A percentile compares a stretch with the other conserved stretches of the same genome.
Evolutionary conservation across 2,888 invertebrate genomes (phyloP).

Genomic region (Cistogaster globosa): DNA sequence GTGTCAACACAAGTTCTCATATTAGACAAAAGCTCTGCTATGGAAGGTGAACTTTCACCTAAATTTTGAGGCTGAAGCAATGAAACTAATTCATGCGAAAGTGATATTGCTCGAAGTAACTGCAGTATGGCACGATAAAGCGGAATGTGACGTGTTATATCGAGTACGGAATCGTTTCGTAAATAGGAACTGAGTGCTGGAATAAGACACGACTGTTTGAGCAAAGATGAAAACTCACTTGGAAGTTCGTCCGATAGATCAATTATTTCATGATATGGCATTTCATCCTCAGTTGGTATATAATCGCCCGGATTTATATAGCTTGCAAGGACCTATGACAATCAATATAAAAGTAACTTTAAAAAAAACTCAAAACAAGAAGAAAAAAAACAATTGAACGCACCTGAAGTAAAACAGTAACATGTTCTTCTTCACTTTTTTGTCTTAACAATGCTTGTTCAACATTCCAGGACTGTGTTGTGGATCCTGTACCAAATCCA

Average conservation of each 20-base stretch:
- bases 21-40: conserved; percentile 90
- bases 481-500: conserved; percentile 97
- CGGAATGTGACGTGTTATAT: conserved; percentile 98
- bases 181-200: conserved; percentile 95
- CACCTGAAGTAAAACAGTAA: conserved; percentile 91
- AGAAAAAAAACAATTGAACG: not conserved
- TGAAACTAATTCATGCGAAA: conserved; percentile 85
- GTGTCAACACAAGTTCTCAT: conserved; percentile 97
- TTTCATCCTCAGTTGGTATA: conserved; percentile 82
- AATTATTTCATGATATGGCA: conserved; percentile 82
- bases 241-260: conserved; percentile 85
- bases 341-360: not conserved
- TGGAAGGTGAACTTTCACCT: conserved; percentile 84
- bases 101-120: conserved; percentile 89
- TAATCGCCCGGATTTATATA: conserved; percentile 91
- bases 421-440: conserved; percentile 96
- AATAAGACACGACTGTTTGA: conserved; percentile 92
- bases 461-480: conserved; percentile 97
- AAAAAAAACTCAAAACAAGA: not conserved
- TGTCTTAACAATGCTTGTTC: conserved; percentile 96
- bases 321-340: conserved; percentile 89
- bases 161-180: conserved; percentile 97
- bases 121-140: conserved; percentile 94
- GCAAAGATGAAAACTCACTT: conserved; percentile 88
- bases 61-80: conserved; percentile 86